Evolutionary conservation across 2,888 invertebrate genomes (phyloP), one percentile per base, ranked within the genome.

Genomic region (Nematopogon swammerdamellus): DNA sequence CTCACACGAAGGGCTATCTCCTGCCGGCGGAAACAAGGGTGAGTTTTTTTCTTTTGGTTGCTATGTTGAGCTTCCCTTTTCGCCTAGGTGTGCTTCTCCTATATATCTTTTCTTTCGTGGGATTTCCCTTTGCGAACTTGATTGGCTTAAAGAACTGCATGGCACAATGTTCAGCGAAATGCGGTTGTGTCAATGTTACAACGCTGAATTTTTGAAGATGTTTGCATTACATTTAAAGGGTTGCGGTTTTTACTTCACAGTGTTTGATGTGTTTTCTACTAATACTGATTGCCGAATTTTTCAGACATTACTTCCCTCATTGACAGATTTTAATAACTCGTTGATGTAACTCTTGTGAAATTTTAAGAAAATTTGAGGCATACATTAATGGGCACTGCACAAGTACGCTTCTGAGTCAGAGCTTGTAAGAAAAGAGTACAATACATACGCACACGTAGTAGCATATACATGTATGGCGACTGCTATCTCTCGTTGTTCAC

Each of bases 11-110:
- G 81, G 93, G 94, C 65, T 88, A 89, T 80, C 86, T 95, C 65
- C 84, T 94, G 81, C 88, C 92, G 72, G 93, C 94, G 69, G 92
- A 93, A 85, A 90, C 92, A 69, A 86, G 95, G 92, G 95, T 95
- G 85, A 94, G 93, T 88, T 57, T 61, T 61, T 60, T 57, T 56
- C 48, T 56, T 56, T 56, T 56, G 53, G 64, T 60, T 54, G 59
- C 58, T 61, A 8, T 64, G 66, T 53, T 73, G 65, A 72, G 75
- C 75, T 73, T 73, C 58, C 8, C n/a, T 65, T 44, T 65, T 61
- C 72, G 69, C 69, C 67, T 67, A 69, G 76, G 75, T 79, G 74
- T 76, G 71, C 76, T 75, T 79, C 76, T 72, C 67, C 64, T 70
- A 61, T 67, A 42, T 70, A 36, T 71, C 62, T 65, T 66, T 67